These are phyloP conservation scores for Pterobdella sp. DNA, from an alignment of 2,888 invertebrate genomes.

Conservation along the genomic window DNA sequence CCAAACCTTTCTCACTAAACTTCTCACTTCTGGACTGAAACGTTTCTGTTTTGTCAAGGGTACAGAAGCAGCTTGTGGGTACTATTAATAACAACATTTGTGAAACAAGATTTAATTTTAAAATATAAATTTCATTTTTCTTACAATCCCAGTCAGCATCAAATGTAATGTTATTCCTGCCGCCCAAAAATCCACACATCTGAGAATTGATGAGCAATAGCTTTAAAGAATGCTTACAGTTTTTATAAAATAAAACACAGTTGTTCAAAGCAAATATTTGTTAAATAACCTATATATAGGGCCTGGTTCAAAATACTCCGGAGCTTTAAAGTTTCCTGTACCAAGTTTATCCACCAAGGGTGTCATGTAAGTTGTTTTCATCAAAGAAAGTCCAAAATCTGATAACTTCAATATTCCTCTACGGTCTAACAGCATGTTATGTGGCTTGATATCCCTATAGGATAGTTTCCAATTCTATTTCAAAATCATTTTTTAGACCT, in stretches of 20 bases:
- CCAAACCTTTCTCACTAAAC: background rate
- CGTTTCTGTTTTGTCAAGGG: background rate
- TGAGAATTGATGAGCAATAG: background rate
- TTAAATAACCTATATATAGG: slow-evolving; percentile 19
- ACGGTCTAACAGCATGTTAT: slow-evolving; percentile 18
- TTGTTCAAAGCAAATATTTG: too few species aligned
- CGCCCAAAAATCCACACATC: slow-evolving; percentile 19
- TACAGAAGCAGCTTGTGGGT: background rate
- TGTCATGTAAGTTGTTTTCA: background rate
- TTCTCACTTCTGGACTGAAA: background rate
- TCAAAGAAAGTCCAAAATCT: slow-evolving; percentile 15
- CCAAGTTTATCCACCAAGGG: slow-evolving; percentile 18
- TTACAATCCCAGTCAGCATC: slow-evolving; percentile 21
- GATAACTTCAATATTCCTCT: background rate
- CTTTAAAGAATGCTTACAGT: background rate
- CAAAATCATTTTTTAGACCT: background rate
- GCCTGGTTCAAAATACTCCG: slow-evolving; percentile 12
- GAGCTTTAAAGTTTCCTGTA: slow-evolving; percentile 13
- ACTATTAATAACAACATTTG: background rate
- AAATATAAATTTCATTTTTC: too few species aligned
- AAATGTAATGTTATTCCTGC: slow-evolving; percentile 5
- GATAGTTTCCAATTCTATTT: background rate
- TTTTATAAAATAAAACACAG: too few species aligned
- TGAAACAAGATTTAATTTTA: background rate
- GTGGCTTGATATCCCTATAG: slow-evolving; percentile 23